Conservation (phyloP, 1,140 invertebrate species). For the Sitodiplosis mosellana region DNA sequence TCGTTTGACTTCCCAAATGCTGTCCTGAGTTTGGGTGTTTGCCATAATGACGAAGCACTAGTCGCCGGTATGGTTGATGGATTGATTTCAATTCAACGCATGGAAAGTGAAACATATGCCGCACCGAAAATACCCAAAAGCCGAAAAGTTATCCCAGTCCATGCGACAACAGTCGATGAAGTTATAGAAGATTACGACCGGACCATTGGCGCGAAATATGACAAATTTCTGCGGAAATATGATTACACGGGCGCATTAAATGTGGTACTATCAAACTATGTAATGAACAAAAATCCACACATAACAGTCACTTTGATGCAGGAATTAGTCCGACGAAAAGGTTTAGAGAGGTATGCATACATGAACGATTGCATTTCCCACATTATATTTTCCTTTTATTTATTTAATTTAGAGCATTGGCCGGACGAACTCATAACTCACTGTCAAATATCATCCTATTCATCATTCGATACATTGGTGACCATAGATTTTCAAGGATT, state of each 20-base stretch:
- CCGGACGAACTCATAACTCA: conserved; percentile 43
- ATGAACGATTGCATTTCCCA: no score
- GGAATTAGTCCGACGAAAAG: conserved; percentile 62
- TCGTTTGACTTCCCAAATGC: conserved; percentile 80
- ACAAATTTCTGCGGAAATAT: conserved; percentile 59
- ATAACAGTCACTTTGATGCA: conserved; percentile 60
- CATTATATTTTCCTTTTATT: no score
- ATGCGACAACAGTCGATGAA: conserved; percentile 27
- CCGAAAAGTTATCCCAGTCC: no score
- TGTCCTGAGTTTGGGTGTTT: conserved; percentile 65
- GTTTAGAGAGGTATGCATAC: conserved; percentile 30
- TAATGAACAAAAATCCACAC: conserved; percentile 47
- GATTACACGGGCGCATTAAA: conserved; percentile 66
- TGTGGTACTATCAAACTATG: conserved; percentile 39
- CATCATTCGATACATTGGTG: conserved; percentile 54
- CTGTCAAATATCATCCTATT: conserved; percentile 52
- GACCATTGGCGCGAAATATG: conserved; percentile 37
- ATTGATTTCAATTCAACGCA: conserved; percentile 64
- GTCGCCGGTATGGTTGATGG: conserved; percentile 86
- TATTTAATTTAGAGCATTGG: conserved; percentile 31
- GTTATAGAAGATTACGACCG: conserved; percentile 28
- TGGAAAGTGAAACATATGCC: conserved; percentile 37
- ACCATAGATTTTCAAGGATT: conserved; percentile 48
- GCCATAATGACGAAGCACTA: conserved; percentile 65
- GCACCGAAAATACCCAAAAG: conserved; percentile 15